phyloP scores from a whole-genome alignment of 2,888 invertebrate genomes.

The Drosophila multiciliata region DNA sequence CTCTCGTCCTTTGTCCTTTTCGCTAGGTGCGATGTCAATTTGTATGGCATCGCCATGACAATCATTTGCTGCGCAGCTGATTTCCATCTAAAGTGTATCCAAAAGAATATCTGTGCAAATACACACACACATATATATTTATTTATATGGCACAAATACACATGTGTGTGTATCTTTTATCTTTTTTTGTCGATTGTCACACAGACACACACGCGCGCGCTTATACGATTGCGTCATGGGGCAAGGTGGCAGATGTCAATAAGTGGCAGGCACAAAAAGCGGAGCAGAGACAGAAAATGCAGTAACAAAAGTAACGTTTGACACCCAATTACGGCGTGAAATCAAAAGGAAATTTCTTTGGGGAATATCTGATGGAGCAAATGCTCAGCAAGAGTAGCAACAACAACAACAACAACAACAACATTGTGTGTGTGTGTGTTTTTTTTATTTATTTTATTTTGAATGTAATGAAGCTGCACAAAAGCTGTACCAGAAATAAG shows the following conservation, averaged over 20 bases:
- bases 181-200: slow-evolving; percentile 14
- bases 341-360: slow-evolving; percentile 75
- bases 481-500: slow-evolving; percentile 1
- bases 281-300: slow-evolving; percentile 47
- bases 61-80: slow-evolving; percentile 66
- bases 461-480: slow-evolving; percentile 17
- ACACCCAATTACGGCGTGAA: slow-evolving; percentile 79
- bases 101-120: slow-evolving; percentile 40
- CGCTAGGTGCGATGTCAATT: slow-evolving; percentile 54
- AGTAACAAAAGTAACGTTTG: slow-evolving; percentile 76
- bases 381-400: slow-evolving; percentile 6
- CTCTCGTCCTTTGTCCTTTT: slow-evolving; percentile 38
- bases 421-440: background rate
- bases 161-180: slow-evolving; percentile 9
- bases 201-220: slow-evolving; percentile 10
- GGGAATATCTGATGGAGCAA: slow-evolving; percentile 44
- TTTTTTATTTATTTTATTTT: background rate
- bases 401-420: slow-evolving; percentile 11
- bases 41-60: slow-evolving; percentile 72
- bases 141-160: slow-evolving; percentile 18
- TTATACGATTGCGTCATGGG: slow-evolving; percentile 18
- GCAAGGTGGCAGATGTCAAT: slow-evolving; percentile 75
- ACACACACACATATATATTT: slow-evolving; percentile 25
- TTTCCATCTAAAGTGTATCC: slow-evolving; percentile 65
- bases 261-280: slow-evolving; percentile 64